Percentiles rank a stretch among this genome's conserved stretches.
phyloP scores from a whole-genome alignment of 2,888 invertebrate genomes.

The Ectemnius lituratus region DNA sequence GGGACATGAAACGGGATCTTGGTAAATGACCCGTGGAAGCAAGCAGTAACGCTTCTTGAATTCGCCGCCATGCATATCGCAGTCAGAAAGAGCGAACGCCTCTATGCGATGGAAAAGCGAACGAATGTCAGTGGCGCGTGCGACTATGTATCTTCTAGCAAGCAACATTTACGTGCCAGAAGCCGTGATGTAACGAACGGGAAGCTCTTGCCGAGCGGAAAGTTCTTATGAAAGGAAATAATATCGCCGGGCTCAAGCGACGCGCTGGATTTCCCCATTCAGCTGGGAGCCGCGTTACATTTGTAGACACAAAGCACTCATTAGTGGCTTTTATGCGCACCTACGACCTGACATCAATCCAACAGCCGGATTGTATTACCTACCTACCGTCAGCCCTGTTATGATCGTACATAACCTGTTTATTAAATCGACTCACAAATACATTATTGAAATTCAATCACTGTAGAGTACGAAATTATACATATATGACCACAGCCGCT shows the following conservation, averaged over 20 bases:
- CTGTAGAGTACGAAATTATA: no score
- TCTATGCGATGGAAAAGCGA: no score
- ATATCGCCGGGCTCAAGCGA: slow-evolving; percentile 21
- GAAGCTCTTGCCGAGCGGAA: background rate
- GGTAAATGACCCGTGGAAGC: no score
- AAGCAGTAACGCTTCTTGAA: no score
- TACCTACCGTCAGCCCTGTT: background rate
- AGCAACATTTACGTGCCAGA: slow-evolving; percentile 1
- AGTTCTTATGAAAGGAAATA: slow-evolving; percentile 11
- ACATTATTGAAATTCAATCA: no score
- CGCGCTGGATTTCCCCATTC: slow-evolving; percentile 14
- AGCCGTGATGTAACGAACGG: slow-evolving; percentile 10
- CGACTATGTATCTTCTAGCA: background rate
- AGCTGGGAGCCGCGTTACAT: slow-evolving; percentile 1
- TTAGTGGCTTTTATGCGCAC: slow-evolving; percentile 12
- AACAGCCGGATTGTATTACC: background rate
- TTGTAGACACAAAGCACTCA: slow-evolving; percentile 9
- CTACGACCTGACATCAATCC: slow-evolving; percentile 8
- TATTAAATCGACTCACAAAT: no score
- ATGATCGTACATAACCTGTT: no score
- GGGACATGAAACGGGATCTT: no score
- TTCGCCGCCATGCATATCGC: no score
- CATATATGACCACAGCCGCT: no score
- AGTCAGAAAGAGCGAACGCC: no score
- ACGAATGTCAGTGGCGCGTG: no score